These are phyloP conservation scores for Staurois parvus DNA, from an alignment of 2,797 vertebrate genomes.

Conservation along the genomic window DNA sequence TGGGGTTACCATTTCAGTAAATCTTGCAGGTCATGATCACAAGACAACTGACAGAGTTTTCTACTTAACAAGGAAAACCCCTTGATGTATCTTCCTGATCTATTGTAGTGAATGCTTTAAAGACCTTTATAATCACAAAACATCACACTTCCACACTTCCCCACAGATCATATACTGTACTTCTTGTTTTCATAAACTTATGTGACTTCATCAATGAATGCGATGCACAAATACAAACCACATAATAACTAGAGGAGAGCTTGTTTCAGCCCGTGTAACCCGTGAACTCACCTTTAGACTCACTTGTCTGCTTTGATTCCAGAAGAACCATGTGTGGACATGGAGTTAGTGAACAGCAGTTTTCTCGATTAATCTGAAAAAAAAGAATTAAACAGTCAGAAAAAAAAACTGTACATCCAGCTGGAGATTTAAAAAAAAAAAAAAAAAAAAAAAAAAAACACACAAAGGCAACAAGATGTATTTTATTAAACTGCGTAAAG, in stretches of 20 bases:
- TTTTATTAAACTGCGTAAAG: not conserved
- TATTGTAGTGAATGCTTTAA: no score
- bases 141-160: not conserved
- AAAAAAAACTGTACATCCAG: not conserved
- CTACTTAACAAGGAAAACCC: no score
- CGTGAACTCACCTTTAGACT: constrained; percentile 70
- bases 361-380: constrained; percentile 89
- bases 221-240: no score
- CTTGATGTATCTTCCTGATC: no score
- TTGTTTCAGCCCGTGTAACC: not conserved
- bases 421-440: not conserved
- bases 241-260: not conserved
- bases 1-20: no score
- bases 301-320: constrained; percentile 64
- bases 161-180: not conserved
- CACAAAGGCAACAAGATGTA: not conserved
- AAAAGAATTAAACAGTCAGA: constrained; percentile 59
- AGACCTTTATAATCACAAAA: not conserved
- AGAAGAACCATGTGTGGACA: constrained; percentile 70
- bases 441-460: not conserved
- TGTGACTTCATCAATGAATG: no score
- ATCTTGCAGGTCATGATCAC: no score
- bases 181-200: no score
- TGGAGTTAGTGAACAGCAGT: constrained; percentile 78
- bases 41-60: no score